Base-by-base conservation (phyloP, 1,140 invertebrate species). In the Thalassaphorura encarpata region DNA sequence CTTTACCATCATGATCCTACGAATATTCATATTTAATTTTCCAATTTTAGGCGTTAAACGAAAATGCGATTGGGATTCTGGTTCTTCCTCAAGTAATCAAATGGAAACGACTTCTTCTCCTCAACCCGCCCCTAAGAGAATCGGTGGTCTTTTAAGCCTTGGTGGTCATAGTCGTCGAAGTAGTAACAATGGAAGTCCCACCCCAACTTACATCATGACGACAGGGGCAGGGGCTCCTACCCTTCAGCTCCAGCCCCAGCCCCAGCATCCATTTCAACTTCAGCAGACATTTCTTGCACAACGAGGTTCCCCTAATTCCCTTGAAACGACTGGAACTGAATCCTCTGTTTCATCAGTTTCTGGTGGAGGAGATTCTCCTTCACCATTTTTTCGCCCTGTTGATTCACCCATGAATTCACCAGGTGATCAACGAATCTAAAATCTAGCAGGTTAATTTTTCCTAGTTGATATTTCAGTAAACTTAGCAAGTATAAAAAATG, bases 21-120 rank as follows among this genome's bases (percentile, higher is more conserved):
- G 29, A 11, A n/a, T 8, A 27, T 16, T 23, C 29, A 4, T 26
- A n/a, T 39, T 41, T 36, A 52, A 19, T 41, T 53, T n/a, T 41
- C 1, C 13, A 58, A 11, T 24, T 33, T 11, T 11, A 50, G 63
- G 60, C 36, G 56, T 65, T 18, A 65, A 65, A 43, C 40, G 63
- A 52, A 65, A 63, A 54, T 54, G 55, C 36, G 58, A 63, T 29
- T 63, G 62, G 62, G 62, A 65, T 27, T 43, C 55, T 26, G 45
- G 51, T 23, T 51, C 21, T 18, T 18, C 28, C 33, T 47, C 45
- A 21, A 18, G 5, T 29, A 57, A 60, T 36, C 52, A 45, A 29
- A 65, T 65, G 63, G 63, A 65, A n/a, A n/a, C n/a, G n/a, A n/a
- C n/a, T 45, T 65, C 60, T 53, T 56, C 55, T 2, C 63, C 63